Conservation (phyloP, 2,797 vertebrate species). For the Cossypha polioptera region DNA sequence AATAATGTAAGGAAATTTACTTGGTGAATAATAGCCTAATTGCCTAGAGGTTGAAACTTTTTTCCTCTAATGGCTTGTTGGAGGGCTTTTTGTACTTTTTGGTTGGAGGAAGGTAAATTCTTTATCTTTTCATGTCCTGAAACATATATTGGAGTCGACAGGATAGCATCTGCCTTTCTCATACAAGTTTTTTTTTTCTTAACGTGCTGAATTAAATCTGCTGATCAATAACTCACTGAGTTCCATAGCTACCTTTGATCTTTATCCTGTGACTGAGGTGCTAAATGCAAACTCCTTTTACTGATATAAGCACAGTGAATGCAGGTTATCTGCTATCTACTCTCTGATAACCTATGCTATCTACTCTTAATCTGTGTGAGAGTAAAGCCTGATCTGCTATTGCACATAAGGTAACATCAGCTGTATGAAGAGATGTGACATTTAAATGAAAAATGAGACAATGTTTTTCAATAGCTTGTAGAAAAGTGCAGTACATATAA, state of each 20-base stretch:
- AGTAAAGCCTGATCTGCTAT: background rate
- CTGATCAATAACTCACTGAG: background rate
- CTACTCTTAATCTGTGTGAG: background rate
- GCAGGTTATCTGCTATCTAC: background rate
- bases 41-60: background rate
- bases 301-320: background rate
- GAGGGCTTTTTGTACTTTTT: background rate
- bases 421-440: background rate
- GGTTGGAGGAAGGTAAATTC: fast-evolving
- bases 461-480: background rate
- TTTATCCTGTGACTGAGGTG: background rate
- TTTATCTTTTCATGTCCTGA: background rate
- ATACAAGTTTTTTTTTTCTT: background rate
- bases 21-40: background rate
- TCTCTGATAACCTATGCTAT: background rate
- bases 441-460: background rate
- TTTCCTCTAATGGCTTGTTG: background rate
- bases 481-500: background rate
- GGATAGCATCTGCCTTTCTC: background rate
- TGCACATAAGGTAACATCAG: background rate
- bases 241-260: background rate
- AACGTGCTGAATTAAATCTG: background rate
- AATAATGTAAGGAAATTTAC: background rate
- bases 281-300: background rate
- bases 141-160: background rate